Evolutionary conservation across 2,888 invertebrate species (phyloP), one percentile per base, ranked within the genome.

Genomic region (Caenorhabditis drosophilae): DNA sequence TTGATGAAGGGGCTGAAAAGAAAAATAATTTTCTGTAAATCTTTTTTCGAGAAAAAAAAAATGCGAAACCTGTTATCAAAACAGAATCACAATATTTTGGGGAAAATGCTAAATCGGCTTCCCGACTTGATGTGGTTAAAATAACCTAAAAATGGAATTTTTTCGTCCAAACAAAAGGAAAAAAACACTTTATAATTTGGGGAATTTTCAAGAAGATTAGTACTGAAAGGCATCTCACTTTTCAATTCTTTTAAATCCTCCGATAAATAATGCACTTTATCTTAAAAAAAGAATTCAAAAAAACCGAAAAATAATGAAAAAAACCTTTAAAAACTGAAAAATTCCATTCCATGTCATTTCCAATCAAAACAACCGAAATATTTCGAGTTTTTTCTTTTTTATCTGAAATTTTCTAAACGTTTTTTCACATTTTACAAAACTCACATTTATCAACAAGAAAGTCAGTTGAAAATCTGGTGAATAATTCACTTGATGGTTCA

Each of bases 31-130:
- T 12, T 44, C 31, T 15, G 16, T 12, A 18, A 9, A 18, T 25
- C 6, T 16, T 4, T 42, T 7, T n/a, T n/a, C n/a, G 34, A 22
- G 4, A 16, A 12, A 9, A 9, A 12, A n/a, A n/a, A n/a, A n/a
- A n/a, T n/a, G n/a, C n/a, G n/a, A n/a, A 34, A 58, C 58, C 58
- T 40, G 58, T 58, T 3, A 52, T 51, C 40, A 59, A 34, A 12
- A 59, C 15, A 27, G 42, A 42, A 23, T 59, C 53, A 27, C 59
- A 59, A 18, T 31, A 41, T 22, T 41, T 15, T 35, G 22, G 12
- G 0, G 59, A 53, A 7, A 59, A 44, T 4, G 59, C 31, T n/a
- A 59, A 25, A 18, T 59, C 59, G 11, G 22, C 42, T 1, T 31
- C 47, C 15, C 48, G 35, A 2, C 18, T 18, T 1, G 31, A 31